Conservation (phyloP, 2,797 vertebrate species). For the Avahi laniger region DNA sequence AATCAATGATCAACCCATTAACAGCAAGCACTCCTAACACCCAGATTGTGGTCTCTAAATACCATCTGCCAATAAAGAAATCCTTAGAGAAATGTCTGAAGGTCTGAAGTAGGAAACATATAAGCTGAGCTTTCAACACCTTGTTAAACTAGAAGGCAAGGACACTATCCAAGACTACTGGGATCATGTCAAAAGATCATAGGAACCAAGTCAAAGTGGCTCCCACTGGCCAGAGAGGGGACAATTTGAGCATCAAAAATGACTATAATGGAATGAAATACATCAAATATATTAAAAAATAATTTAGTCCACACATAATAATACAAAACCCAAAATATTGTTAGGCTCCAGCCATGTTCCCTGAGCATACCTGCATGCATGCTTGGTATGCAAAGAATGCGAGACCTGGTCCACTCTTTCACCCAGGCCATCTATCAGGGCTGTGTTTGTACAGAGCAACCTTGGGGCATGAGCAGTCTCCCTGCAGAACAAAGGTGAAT, state of each 20-base stretch:
- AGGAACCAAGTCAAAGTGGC: not conserved
- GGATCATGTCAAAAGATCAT: not conserved
- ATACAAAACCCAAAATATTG: not conserved
- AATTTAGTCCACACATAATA: not conserved
- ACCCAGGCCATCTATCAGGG: not conserved
- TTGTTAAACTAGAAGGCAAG: not conserved
- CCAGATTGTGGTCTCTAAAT: not conserved
- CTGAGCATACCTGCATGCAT: not conserved
- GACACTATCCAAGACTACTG: not conserved
- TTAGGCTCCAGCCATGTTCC: not conserved
- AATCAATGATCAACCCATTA: not conserved
- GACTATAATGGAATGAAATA: not conserved
- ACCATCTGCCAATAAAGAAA: not conserved
- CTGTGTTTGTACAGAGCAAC: not conserved
- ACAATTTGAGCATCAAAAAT: not conserved
- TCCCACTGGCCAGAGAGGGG: not conserved
- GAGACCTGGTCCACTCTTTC: not conserved
- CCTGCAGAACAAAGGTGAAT: not conserved
- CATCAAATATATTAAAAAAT: not conserved
- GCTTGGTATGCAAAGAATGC: not conserved
- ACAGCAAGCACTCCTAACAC: not conserved
- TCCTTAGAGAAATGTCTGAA: not conserved
- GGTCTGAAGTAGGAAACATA: not conserved
- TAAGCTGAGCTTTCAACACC: not conserved
- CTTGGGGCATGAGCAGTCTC: not conserved